These are phyloP conservation scores for Spheniscus mendiculus DNA, from an alignment of 2,113 vertebrate species.

Conservation along the genomic window DNA sequence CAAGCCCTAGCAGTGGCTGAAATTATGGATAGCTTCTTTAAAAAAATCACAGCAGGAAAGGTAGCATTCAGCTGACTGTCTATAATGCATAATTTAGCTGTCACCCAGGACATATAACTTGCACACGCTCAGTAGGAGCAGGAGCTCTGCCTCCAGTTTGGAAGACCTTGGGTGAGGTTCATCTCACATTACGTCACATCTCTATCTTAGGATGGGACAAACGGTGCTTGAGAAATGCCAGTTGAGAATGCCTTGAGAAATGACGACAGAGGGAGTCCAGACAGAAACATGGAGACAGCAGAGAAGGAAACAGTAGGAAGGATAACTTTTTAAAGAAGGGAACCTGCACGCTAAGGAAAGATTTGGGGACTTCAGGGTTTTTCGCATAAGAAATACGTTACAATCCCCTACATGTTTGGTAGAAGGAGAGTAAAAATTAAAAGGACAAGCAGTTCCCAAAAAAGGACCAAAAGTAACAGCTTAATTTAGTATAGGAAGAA, in stretches of 20 bases:
- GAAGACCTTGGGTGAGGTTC: neutral
- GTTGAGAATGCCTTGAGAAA: neutral
- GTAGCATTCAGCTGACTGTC: neutral
- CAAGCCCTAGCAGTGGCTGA: neutral
- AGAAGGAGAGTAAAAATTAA: neutral
- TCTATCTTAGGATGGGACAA: neutral
- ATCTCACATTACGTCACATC: fast-evolving
- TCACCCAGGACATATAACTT: neutral
- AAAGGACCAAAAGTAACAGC: neutral
- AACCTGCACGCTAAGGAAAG: neutral
- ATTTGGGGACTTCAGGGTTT: neutral
- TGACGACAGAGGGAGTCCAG: neutral
- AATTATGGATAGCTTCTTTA: neutral
- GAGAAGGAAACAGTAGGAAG: neutral
- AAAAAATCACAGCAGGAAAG: neutral
- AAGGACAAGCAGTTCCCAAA: neutral
- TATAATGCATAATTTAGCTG: neutral
- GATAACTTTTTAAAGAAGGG: neutral
- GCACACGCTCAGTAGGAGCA: neutral
- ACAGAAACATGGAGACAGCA: neutral
- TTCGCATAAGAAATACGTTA: neutral
- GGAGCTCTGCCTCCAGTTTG: neutral
- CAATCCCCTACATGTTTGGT: neutral
- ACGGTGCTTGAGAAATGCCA: neutral
- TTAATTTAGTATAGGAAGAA: neutral